Percentiles rank a stretch among this genome's conserved stretches.
Conservation (phyloP, 2,888 invertebrate species). For the Dichetophora obliterata region DNA sequence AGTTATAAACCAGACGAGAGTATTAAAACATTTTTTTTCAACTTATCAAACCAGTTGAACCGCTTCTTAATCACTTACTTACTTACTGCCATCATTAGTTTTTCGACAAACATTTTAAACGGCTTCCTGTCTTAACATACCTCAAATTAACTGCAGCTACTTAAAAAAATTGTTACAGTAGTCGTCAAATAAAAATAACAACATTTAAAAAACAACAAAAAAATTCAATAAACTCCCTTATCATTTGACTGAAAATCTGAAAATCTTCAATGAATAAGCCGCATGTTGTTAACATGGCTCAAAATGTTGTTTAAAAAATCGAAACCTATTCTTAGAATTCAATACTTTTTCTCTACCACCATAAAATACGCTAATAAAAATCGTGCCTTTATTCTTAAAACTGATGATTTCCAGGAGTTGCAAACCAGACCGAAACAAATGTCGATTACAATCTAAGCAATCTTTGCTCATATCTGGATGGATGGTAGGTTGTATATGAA, state of each 20-base stretch:
- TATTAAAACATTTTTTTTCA: not conserved
- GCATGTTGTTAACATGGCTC: slow-evolving; percentile 5
- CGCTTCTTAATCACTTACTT: too few relatives aligned
- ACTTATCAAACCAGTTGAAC: not conserved
- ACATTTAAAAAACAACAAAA: not conserved
- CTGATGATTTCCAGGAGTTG: slow-evolving; percentile 30
- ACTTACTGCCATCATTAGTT: too few relatives aligned
- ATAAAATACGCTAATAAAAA: slow-evolving; percentile 36
- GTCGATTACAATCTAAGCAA: slow-evolving; percentile 28
- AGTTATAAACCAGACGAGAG: too few relatives aligned
- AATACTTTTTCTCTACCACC: slow-evolving; percentile 23
- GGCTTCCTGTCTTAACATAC: slow-evolving; percentile 30
- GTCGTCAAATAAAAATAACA: slow-evolving; percentile 22
- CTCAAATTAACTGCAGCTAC: not conserved
- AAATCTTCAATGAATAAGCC: slow-evolving; percentile 21
- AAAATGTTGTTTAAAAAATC: slow-evolving; percentile 13
- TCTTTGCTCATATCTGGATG: not conserved
- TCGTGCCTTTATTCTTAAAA: slow-evolving; percentile 21
- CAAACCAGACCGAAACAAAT: slow-evolving; percentile 17
- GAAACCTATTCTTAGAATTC: slow-evolving; percentile 36
- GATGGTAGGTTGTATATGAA: not conserved
- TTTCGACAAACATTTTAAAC: not conserved
- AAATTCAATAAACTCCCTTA: slow-evolving; percentile 15
- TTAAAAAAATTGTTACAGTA: not conserved
- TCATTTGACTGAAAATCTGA: slow-evolving; percentile 8